Base-by-base conservation (phyloP, 2,888 invertebrate genomes). In the Odontocerum albicorne region DNA sequence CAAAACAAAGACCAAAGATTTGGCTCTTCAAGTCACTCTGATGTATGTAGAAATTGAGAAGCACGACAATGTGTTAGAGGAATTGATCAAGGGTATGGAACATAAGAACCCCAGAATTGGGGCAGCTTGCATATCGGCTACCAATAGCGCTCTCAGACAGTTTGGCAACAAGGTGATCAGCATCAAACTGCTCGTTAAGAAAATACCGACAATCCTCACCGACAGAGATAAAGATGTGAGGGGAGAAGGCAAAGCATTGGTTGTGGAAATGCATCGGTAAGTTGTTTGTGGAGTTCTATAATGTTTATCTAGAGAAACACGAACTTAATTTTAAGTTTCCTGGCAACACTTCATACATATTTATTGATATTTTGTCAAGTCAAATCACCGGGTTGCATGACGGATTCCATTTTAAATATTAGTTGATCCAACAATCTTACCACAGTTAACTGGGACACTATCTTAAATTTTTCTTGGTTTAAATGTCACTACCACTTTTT, bases 11-110 rank as follows among this genome's bases (percentile, higher is more conserved):
- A 96, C 96, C 6, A 92, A 90, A 70, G 97, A 97, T 62, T 80
- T 95, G 40, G 90, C 94, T 0, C 79, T 90, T 54, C 96, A 96
- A 74, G 83, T 97, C 59, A 86, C 88, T 3, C 75, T 98, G 55
- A 92, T 96, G 92, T 96, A 91, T 70, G 82, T 97, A 63, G 97
- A 98, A 78, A 93, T 96, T 65, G 97, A 98, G 68, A 96, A 95
- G 69, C 89, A 91, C 58, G 97, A 97, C 62, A 73, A 84, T 8
- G 93, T 94, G 0, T 79, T 88, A 64, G 97, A 97, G 63, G 96
- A 96, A 70, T 76, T 98, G 1, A 75, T 95, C 15, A 96, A 96
- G 74, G 97, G 97, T 27, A 88, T 94, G 75, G 91, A 93, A 38
- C 92, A 92, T 64, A 98, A 98, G 72, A 96, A 96, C 72, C 97